Evolutionary conservation across 2,797 vertebrate species (phyloP), one percentile per base, ranked within the genome.

Genomic region (Avahi laniger): DNA sequence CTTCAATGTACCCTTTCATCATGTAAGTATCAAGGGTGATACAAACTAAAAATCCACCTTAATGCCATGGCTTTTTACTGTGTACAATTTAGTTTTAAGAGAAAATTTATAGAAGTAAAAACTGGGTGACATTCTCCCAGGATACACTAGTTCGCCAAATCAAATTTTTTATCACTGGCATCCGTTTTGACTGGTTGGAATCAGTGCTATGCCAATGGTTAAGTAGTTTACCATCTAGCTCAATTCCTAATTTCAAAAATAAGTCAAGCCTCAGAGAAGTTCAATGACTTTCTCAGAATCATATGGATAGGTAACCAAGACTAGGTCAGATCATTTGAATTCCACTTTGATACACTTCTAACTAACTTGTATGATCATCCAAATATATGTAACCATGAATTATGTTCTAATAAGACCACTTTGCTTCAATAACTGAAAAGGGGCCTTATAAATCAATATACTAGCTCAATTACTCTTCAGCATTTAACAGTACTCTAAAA

Each of bases 321-420:
- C 24, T 24, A 84, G 50, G 41, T 61, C 43, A 61, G 43, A 26
- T 20, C 61, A 85, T 70, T 85, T 95, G 84, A 82, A 85, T 92
- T 92, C 28, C 12, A 63, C 18, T 91, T 81, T 63, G 93, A 30
- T 52, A 52, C 22, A 17, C 61, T 92, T 94, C 88, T 93, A 41
- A 69, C 63, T 59, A 87, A 69, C 18, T 69, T 95, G 22, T 59
- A 38, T 76, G 52, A 76, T 90, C 57, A 85, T 75, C 10, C 75
- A 91, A 89, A 59, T 91, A 93, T 65, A 5, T 88, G 11, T 54
- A 82, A 91, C 61, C 30, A 43, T 5, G 12, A 92, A 80, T 33
- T 85, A 11, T 67, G 12, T 67, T 92, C 85, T 72, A 95, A 95
- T n/a, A 93, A 95, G 48, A 90, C 50, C 72, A 73, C n/a, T 72